phyloP scores from a whole-genome alignment of 2,888 invertebrate species.

The Ochropacha duplaris region DNA sequence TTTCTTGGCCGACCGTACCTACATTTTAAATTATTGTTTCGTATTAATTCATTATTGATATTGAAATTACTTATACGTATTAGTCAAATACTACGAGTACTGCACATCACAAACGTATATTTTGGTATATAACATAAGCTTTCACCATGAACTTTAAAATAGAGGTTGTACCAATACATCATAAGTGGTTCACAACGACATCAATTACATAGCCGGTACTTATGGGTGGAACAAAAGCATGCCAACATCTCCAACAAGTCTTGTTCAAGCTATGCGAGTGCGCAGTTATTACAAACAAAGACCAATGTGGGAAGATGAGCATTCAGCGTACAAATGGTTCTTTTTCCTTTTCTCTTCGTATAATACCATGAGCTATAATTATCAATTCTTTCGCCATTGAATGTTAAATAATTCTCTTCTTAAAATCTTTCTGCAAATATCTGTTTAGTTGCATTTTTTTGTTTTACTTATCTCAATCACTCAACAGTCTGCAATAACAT shows the following conservation, averaged over 20 bases:
- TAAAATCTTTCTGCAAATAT: not conserved
- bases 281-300: constrained; percentile 28
- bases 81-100: too few relatives aligned
- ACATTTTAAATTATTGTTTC: too few relatives aligned
- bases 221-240: constrained; percentile 51
- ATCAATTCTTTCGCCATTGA: constrained; percentile 26
- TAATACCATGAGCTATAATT: constrained; percentile 29
- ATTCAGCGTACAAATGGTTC: constrained; percentile 7
- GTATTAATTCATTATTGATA: too few relatives aligned
- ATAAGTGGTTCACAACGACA: constrained; percentile 49
- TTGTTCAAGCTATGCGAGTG: constrained; percentile 3
- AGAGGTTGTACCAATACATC: constrained; percentile 25
- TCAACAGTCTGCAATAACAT: too few relatives aligned
- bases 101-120: not conserved
- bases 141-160: not conserved
- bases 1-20: too few relatives aligned
- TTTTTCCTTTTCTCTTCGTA: constrained; percentile 33
- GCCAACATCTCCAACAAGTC: constrained; percentile 31
- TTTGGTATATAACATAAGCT: not conserved
- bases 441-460: not conserved
- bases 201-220: constrained; percentile 44
- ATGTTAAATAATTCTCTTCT: constrained; percentile 13
- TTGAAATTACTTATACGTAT: too few relatives aligned
- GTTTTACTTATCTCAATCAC: not conserved
- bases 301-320: constrained; percentile 46